These are phyloP conservation scores for Girardinus metallicus DNA, from an alignment of 2,797 vertebrate species.

Conservation along the genomic window DNA sequence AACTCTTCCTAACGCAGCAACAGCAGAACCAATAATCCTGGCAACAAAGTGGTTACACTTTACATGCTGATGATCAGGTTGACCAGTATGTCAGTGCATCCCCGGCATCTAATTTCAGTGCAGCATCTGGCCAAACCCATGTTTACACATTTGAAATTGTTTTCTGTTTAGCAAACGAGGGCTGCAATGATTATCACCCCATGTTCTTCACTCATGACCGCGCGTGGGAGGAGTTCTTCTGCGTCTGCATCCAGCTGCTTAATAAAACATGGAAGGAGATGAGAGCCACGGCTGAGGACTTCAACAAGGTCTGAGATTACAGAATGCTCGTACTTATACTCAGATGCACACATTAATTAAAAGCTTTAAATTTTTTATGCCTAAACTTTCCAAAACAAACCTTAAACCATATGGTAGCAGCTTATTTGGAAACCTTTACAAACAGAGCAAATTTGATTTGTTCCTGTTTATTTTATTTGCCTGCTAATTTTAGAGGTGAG, in stretches of 20 bases:
- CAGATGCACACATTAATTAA: background rate
- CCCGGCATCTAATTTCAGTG: background rate
- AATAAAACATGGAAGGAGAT: conserved; percentile 99
- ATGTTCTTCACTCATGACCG: conserved; percentile 99
- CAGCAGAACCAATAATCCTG: background rate
- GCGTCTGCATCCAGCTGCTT: conserved; percentile 95
- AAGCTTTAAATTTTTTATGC: background rate
- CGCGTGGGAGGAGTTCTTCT: conserved; percentile 97
- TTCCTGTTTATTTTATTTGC: background rate
- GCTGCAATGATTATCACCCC: conserved; percentile 97
- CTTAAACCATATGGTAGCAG: background rate
- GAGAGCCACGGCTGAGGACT: conserved; percentile 96
- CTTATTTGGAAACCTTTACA: background rate
- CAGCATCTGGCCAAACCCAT: background rate
- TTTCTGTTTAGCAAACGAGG: conserved; percentile 89
- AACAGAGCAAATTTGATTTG: background rate
- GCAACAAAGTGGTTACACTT: background rate
- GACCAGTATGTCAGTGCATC: background rate
- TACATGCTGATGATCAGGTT: background rate
- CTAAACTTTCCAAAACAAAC: background rate
- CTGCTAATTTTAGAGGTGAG: background rate
- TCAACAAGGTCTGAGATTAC: conserved; percentile 89
- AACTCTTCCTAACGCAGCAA: background rate
- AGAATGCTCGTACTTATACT: background rate
- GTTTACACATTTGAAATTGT: background rate